Percentiles rank a stretch among this genome's conserved stretches.
Conservation (phyloP, 2,113 vertebrate genomes). For the Archilochus colubris region DNA sequence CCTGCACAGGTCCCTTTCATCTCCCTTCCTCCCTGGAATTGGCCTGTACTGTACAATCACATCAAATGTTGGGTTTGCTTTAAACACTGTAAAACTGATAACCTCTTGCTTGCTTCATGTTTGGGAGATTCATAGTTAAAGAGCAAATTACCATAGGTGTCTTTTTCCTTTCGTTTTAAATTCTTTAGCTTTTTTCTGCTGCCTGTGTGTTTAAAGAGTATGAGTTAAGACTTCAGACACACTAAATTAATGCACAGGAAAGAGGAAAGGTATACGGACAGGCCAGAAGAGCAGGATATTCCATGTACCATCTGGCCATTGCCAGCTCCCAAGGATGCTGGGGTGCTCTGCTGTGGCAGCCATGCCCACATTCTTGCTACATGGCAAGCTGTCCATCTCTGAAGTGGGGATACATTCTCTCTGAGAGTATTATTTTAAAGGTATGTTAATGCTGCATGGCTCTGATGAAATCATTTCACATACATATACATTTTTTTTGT, state of each 20-base stretch:
- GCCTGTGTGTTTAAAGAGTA: not conserved
- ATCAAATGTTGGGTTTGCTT: not conserved
- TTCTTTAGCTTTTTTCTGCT: conserved; percentile 6
- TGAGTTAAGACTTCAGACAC: not conserved
- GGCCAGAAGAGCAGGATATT: not conserved
- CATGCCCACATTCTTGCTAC: not conserved
- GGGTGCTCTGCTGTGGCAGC: rapidly evolving
- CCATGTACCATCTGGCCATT: rapidly evolving
- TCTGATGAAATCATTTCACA: rapidly evolving
- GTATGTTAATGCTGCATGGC: not conserved
- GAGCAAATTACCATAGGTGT: not conserved
- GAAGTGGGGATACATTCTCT: not conserved
- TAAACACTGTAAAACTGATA: not conserved
- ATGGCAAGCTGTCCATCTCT: not conserved
- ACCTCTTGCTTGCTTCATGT: not conserved
- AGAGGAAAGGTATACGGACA: rapidly evolving
- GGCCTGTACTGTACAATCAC: rapidly evolving
- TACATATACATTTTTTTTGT: not conserved
- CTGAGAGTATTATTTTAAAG: not conserved
- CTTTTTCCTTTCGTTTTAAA: not conserved
- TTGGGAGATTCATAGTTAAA: not conserved
- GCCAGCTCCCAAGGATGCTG: not conserved
- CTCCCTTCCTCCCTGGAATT: not conserved
- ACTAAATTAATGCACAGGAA: not conserved
- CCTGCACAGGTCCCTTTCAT: not conserved